Percentiles rank a stretch among this genome's conserved stretches.
These are phyloP conservation scores for Coluber constrictor DNA, from an alignment of 2,797 vertebrate genomes.

Conservation along the genomic window DNA sequence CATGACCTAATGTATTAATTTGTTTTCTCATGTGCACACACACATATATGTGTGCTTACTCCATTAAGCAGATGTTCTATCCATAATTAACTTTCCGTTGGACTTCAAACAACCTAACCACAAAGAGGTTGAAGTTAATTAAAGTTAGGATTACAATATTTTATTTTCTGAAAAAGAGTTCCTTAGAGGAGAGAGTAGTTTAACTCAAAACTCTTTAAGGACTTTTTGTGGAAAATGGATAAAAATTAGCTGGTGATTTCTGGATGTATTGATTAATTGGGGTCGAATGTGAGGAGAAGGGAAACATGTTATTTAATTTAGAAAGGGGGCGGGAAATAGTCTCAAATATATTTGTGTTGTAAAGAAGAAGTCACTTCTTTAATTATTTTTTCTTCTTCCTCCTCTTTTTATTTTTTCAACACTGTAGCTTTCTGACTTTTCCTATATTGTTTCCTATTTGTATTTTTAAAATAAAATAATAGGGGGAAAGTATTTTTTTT, in stretches of 20 bases:
- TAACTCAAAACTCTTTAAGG: background rate
- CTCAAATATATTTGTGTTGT: background rate
- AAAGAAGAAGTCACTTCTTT: background rate
- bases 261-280: background rate
- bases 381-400: background rate
- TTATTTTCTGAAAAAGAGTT: background rate
- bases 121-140: background rate
- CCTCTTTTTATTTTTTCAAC: background rate
- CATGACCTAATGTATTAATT: background rate
- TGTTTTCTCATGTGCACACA: background rate
- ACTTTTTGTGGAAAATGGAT: background rate
- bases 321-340: background rate
- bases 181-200: background rate
- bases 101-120: background rate
- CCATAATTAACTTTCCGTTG: background rate
- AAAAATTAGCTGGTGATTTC: background rate
- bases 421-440: background rate
- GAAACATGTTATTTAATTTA: background rate
- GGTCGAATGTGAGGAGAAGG: background rate
- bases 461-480: background rate
- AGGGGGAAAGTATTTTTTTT: background rate
- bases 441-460: background rate
- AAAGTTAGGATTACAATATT: background rate
- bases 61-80: background rate
- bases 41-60: background rate